Evolutionary conservation across 2,797 vertebrate species (phyloP), one percentile per base, ranked within the genome.

Genomic region (Platalea minor): DNA sequence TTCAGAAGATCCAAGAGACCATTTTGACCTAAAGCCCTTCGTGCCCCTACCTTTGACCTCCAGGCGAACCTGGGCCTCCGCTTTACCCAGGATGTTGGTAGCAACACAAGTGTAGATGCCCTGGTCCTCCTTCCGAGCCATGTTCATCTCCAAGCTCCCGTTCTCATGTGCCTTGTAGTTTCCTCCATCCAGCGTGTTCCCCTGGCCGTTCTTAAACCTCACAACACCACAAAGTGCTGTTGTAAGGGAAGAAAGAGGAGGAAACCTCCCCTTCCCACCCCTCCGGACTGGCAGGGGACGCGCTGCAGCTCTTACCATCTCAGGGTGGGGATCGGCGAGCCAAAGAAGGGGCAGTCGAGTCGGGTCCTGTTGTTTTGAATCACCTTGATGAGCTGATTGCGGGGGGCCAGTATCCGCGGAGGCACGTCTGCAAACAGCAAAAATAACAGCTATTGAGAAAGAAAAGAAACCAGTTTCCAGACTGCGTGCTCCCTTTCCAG

Each of bases 171-270:
- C 98, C 2, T 98, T 98, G 98, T 99, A 99, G 77, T 99, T 99
- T 20, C 99, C 99, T 6, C 99, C 99, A 10, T 99, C 99, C 96
- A 99, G 97, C 31, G 98, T 99, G 70, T 99, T 99, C 83, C 99
- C 99, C 90, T 99, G 99, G 68, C 99, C 99, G 3, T 99, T 99
- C 98, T 99, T 99, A 98, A 99, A 99, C 99, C 99, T 99, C 98
- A 90, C 88, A 96, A 97, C 83, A 97, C 92, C 82, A 96, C 85
- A 97, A 76, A 91, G 87, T 59, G 89, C 79, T 81, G 53, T 91
- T 82, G 89, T 95, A 97, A 98, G 96, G 97, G 96, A 69, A 85
- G 95, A 81, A 54, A 91, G 48, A 69, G 90, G 73, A 48, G 48
- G 14, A 65, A 83, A 31, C 7, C 24, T 20, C 43, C 50, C 26